Percentiles rank a stretch among this genome's conserved stretches.
Evolutionary conservation across 2,888 invertebrate species (phyloP).

Genomic region (Drosophila histrio): DNA sequence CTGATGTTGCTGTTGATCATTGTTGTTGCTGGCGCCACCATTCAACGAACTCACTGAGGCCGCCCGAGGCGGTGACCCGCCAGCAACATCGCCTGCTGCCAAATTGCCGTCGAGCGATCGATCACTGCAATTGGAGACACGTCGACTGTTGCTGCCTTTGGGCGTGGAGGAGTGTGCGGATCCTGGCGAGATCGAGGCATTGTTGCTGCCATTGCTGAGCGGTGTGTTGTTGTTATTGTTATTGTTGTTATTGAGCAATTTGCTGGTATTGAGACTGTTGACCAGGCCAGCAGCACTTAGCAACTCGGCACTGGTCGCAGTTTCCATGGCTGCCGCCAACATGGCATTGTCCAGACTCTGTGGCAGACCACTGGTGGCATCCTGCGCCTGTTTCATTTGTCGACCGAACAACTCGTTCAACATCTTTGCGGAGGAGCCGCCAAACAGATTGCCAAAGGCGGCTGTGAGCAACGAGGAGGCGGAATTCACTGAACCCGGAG

Average conservation of each 20-base stretch:
- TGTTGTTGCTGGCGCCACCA: conserved; percentile 43
- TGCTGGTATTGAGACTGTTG: conserved; percentile 71
- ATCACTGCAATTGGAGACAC: conserved; percentile 81
- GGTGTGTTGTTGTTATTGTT: conserved; percentile 65
- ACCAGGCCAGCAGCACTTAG: conserved; percentile 83
- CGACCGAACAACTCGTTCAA: conserved; percentile 94
- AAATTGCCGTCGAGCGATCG: conserved; percentile 84
- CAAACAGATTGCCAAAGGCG: conserved; percentile 86
- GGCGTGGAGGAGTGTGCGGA: conserved; percentile 48
- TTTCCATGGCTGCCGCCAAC: conserved; percentile 83
- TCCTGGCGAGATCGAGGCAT: conserved; percentile 59
- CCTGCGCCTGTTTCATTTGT: conserved; percentile 89
- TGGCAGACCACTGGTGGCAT: conserved; percentile 85
- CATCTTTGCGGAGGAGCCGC: conserved; percentile 93
- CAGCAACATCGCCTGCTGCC: conserved; percentile 72
- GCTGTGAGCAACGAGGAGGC: conserved; percentile 79
- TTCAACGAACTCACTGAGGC: conserved; percentile 61
- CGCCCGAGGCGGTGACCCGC: conserved; percentile 76
- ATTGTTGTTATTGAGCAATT: conserved; percentile 77
- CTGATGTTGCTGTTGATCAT: conserved; percentile 68
- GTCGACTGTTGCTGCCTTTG: conserved; percentile 65
- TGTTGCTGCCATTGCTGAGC: conserved; percentile 54
- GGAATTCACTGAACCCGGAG: conserved; percentile 58
- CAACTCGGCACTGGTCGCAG: conserved; percentile 83
- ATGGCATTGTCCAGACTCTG: conserved; percentile 85